Evolutionary conservation across 37 sponge, comb jelly and placozoan species (phyloP).

Genomic region (Diacarnus erythraeanus): DNA sequence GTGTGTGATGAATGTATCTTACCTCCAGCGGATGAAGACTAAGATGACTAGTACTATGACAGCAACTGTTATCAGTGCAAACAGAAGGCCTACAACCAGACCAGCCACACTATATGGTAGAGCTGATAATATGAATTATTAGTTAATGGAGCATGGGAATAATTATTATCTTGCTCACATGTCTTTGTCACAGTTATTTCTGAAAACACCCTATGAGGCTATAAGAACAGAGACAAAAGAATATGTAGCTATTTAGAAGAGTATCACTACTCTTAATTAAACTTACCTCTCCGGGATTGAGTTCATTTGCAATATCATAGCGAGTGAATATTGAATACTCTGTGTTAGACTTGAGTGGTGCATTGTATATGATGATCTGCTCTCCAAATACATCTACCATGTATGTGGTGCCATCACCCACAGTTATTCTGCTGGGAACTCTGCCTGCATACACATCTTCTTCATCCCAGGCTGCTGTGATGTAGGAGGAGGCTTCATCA

Average conservation of each 20-base stretch:
- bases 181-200: not conserved
- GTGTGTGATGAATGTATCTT: not conserved
- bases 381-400: not conserved
- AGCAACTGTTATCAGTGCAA: slow-evolving; percentile 5
- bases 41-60: not conserved
- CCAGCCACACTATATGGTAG: slow-evolving; percentile 13
- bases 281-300: not conserved
- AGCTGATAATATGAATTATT: not conserved
- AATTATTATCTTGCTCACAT: not conserved
- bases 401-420: slow-evolving; percentile 34
- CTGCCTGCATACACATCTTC: not conserved
- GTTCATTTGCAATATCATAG: slow-evolving; percentile 24
- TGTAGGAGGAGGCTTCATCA: slow-evolving; percentile 12
- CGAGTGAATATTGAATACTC: slow-evolving; percentile 22
- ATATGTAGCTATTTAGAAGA: not conserved
- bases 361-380: slow-evolving; percentile 21
- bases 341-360: slow-evolving; percentile 8
- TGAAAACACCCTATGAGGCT: slow-evolving; percentile 2
- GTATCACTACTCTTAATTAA: not conserved
- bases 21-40: not conserved
- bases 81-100: slow-evolving; percentile 23
- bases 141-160: not conserved
- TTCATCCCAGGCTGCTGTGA: slow-evolving; percentile 55
- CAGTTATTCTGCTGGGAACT: slow-evolving; percentile 17
- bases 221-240: not conserved